These are phyloP conservation scores for Eilema sororculum DNA, from an alignment of 2,888 invertebrate species.

Conservation along the genomic window DNA sequence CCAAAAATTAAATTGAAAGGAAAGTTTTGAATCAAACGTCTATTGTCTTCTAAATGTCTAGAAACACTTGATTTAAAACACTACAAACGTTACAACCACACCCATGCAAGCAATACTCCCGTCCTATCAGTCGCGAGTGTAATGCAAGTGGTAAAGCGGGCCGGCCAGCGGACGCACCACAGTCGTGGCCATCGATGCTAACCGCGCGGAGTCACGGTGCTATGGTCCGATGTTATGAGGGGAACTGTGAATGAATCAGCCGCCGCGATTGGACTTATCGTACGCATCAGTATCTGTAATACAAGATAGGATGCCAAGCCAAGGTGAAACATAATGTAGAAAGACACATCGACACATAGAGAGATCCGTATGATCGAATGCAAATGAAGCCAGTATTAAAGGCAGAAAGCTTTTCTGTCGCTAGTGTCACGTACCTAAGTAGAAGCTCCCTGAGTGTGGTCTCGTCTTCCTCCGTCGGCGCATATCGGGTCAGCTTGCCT, in stretches of 20 bases:
- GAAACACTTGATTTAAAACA: conserved; percentile 54
- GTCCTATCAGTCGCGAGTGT: conserved; percentile 35
- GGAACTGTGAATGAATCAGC: conserved; percentile 66
- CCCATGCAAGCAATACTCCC: conserved; percentile 73
- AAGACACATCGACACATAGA: conserved; percentile 69
- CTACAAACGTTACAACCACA: conserved; percentile 67
- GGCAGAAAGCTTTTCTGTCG: conserved; percentile 77
- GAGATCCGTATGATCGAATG: conserved; percentile 69
- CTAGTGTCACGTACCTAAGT: conserved; percentile 91
- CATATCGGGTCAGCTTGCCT: conserved; percentile 91
- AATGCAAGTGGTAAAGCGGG: conserved; percentile 47
- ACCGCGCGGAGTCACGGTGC: conserved; percentile 59
- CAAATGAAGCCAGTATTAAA: conserved; percentile 79
- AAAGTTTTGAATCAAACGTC: conserved; percentile 20
- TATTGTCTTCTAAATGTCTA: conserved; percentile 46
- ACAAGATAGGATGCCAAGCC: conserved; percentile 84
- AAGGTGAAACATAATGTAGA: conserved; percentile 57
- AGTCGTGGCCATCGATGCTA: conserved; percentile 79
- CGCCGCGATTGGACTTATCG: conserved; percentile 57
- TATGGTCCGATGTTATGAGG: conserved; percentile 70
- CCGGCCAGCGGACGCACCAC: conserved; percentile 42
- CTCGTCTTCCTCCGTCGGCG: conserved; percentile 96
- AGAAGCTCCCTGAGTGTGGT: conserved; percentile 97
- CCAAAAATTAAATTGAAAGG: conserved; percentile 16
- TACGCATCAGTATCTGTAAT: conserved; percentile 82